Base-by-base conservation (phyloP, 2,113 vertebrate genomes). In the Phycodurus eques region DNA sequence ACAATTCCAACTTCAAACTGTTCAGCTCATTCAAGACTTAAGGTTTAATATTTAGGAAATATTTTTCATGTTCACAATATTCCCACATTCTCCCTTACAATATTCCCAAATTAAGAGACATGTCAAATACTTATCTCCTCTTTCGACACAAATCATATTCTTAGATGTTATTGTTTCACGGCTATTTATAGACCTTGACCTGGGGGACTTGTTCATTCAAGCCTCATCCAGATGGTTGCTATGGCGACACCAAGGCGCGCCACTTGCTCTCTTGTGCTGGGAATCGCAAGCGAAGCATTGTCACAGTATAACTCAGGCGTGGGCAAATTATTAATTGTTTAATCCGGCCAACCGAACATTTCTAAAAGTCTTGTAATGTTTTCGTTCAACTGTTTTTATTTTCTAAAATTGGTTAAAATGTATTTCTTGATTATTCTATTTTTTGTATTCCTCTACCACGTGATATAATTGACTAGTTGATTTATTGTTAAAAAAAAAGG, bases 241-340 rank as follows among this genome's bases (percentile, higher is more conserved):
- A 59, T 77, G 59, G 71, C 68, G 61, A 63, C 31, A 43, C 47
- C 57, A 54, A 51, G 9, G 49, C 42, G 33, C 35, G 17, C 51
- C 19, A 35, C 67, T 68, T 68, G 33, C 15, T 13, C 51, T 57
- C 39, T 78, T 79, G 65, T 67, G 31, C 44, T 47, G 22, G 14
- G 43, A 49, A 31, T 66, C 31, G 59, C 57, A 31, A 59, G 57
- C 15, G 57, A 13, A 33, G 57, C 12, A 15, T 60, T 60, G 57
- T 60, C 57, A 33, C 47, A 17, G 57, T 31, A 0, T 1, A 33
- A 15, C 13, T 60, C 6, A 14, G 5, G 22, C 11, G 57, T 54
- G 57, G 27, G 27, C 2, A n/a, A 15, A 1, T 13, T 33, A 7
- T 8, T 2, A 1, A 31, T 33, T 60, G 57, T 33, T 60, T 15